Percentiles rank a stretch among this genome's conserved stretches.
These are phyloP conservation scores for Biston stratarius DNA, from an alignment of 2,888 invertebrate genomes.

Conservation along the genomic window DNA sequence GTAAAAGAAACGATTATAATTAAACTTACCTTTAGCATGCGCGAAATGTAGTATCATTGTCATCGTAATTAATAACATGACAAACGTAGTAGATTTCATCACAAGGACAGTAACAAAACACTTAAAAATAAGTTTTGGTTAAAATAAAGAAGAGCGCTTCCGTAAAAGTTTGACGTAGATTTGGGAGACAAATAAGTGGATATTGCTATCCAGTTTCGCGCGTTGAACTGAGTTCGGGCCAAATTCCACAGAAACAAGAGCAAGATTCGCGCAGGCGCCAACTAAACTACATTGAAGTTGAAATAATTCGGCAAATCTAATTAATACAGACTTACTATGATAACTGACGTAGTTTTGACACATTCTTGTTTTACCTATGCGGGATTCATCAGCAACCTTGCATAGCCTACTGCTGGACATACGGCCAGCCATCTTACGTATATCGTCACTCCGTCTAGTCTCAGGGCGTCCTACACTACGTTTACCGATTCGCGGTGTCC, in stretches of 20 bases:
- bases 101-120: slow-evolving; percentile 8
- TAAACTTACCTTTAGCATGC: slow-evolving; percentile 60
- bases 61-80: slow-evolving; percentile 45
- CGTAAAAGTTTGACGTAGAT: slow-evolving; percentile 39
- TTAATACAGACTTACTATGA: too few species aligned
- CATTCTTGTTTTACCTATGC: too few species aligned
- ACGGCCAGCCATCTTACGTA: too few species aligned
- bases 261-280: slow-evolving; percentile 55
- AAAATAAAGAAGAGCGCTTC: slow-evolving; percentile 5
- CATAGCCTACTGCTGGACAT: too few species aligned
- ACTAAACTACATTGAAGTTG: not conserved
- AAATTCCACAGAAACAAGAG: slow-evolving; percentile 30
- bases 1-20: slow-evolving; percentile 32
- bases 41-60: slow-evolving; percentile 50
- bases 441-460: too few species aligned
- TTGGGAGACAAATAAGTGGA: slow-evolving; percentile 18
- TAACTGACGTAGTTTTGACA: too few species aligned
- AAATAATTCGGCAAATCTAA: not conserved
- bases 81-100: slow-evolving; percentile 47
- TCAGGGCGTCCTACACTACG: too few species aligned
- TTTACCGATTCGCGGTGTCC: too few species aligned
- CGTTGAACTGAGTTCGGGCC: slow-evolving; percentile 39
- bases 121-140: slow-evolving; percentile 8
- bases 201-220: slow-evolving; percentile 39
- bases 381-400: too few species aligned